These are phyloP conservation scores for Dryobotodes eremita DNA, from an alignment of 2,888 invertebrate species.

Conservation along the genomic window DNA sequence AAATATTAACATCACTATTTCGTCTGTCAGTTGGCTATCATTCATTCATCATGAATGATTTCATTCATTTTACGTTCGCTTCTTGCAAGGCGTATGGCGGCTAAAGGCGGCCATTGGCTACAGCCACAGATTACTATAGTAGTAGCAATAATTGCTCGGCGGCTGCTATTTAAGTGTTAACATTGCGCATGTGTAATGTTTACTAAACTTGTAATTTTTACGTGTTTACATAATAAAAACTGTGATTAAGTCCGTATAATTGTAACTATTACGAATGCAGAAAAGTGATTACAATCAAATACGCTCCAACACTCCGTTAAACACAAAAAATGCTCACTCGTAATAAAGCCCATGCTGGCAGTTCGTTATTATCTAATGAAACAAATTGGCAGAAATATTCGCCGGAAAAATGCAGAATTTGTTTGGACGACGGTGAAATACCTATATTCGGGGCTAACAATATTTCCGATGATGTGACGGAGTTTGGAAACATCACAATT, in stretches of 20 bases:
- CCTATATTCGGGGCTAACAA: constrained; percentile 66
- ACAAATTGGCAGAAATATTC: constrained; percentile 9
- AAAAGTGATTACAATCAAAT: constrained; percentile 2
- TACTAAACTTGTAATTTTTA: background rate
- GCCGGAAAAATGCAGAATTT: constrained; percentile 64
- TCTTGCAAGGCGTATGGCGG: background rate
- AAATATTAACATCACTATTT: background rate
- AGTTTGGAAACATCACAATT: constrained; percentile 62
- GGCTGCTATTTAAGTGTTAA: no score
- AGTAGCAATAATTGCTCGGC: no score
- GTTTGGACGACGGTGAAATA: constrained; percentile 67
- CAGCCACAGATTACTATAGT: no score
- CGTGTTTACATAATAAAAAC: background rate
- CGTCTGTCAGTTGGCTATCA: background rate
- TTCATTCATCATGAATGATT: background rate
- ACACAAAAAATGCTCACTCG: constrained; percentile 43
- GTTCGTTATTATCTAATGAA: background rate
- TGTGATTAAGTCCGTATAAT: background rate
- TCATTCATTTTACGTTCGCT: background rate
- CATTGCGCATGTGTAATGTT: background rate
- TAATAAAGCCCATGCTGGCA: constrained; percentile 21
- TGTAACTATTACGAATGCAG: background rate
- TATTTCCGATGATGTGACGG: constrained; percentile 58
- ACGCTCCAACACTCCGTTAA: background rate
- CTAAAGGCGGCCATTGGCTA: no score